A percentile compares a stretch with the other conserved stretches of the same genome.
These are phyloP conservation scores for Neodon shergylaensis DNA, from an alignment of 2,113 vertebrate species.

Conservation along the genomic window DNA sequence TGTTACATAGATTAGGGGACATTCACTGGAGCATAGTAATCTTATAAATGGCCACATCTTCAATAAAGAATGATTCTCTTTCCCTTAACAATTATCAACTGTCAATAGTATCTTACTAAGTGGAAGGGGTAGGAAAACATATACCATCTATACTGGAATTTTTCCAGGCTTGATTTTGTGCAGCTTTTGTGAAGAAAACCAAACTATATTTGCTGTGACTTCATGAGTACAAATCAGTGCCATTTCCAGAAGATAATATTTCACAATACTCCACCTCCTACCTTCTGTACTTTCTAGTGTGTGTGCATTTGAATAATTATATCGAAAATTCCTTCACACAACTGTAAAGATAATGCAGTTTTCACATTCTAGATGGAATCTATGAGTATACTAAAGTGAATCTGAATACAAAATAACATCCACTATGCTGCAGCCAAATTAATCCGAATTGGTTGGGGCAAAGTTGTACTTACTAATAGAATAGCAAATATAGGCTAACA, in stretches of 20 bases:
- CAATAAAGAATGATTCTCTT: neutral
- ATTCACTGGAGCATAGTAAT: neutral
- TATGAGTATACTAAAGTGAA: conserved; percentile 39
- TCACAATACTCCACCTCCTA: neutral
- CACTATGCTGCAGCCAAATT: conserved; percentile 41
- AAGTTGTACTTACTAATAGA: conserved; percentile 52
- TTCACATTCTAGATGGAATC: conserved; percentile 33
- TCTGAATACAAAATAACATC: conserved; percentile 7
- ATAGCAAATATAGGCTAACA: conserved; percentile 51
- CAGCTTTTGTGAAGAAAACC: neutral
- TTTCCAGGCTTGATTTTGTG: neutral
- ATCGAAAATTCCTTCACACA: conserved; percentile 12
- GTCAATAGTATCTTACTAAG: no score
- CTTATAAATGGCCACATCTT: no score
- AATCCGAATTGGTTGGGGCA: conserved; percentile 37
- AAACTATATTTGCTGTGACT: neutral
- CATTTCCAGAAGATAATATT: neutral
- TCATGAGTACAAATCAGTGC: neutral
- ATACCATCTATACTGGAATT: no score
- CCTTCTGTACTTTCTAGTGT: neutral
- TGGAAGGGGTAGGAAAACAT: neutral
- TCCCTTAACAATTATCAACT: neutral
- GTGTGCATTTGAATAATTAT: neutral
- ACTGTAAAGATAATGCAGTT: neutral
- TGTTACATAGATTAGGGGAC: neutral